Base-by-base conservation (phyloP, 2,797 vertebrate species). In the Morelia viridis region DNA sequence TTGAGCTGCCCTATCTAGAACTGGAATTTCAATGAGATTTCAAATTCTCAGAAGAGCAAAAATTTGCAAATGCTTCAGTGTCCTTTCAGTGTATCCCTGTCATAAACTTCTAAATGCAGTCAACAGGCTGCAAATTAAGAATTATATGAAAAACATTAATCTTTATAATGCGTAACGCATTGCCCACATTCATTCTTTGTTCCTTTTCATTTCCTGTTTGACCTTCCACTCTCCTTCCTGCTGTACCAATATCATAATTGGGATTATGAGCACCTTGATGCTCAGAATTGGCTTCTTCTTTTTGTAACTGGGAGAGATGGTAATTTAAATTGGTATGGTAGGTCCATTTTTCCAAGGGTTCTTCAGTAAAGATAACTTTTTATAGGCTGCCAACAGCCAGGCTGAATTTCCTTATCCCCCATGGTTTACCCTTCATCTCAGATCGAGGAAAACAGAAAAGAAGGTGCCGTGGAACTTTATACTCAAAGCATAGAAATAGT, bases 21-120 rank as follows among this genome's bases (percentile, higher is more conserved):
- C 94, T 89, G 91, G 93, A 80, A 92, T 96, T 96, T 96, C 94
- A 96, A 95, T 96, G 91, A 93, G 50, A 93, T 60, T 88, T 28
- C 92, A 94, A 89, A 68, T 90, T 94, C 85, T 90, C 50, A 93
- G 60, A 95, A 60, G 61, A 15, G 0, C 64, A 83, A 31, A 90
- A 88, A 71, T 80, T 87, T 94, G 0, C 0, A 94, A 96, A 94
- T 89, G 92, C 24, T 13, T 28, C 10, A 50, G 92, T 94, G 24
- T 65, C 95, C 5, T 15, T 93, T 28, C 41, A 28, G 5, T 6
- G 13, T 26, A 12, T 15, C 28, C 93, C 1, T 61, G 12, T 1
- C 71, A 8, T 10, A 88, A 13, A 58, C 0, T 5, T 3, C 6
- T 60, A 28, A 5, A 12, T 17, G 4, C 68, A 65, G 84, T 1